A percentile compares a stretch with the other conserved stretches of the same genome.
Conservation (phyloP, 2,113 vertebrate genomes). For the human (Homo sapiens) region GRCh38 chr14:86088001-86088500, state of each 20-base stretch:
- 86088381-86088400: neutral
- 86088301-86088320: neutral
- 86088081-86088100: neutral
- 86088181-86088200: neutral
- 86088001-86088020: neutral
- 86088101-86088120: neutral
- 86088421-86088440: too few species aligned
- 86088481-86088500: neutral
- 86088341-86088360: neutral
- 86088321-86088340: neutral
- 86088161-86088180: neutral
- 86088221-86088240: neutral
- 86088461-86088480: neutral
- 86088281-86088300: neutral
- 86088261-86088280: neutral
- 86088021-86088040: neutral
- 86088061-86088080: neutral
- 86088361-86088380: neutral
- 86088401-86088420: neutral
- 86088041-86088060: neutral
- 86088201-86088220: neutral
- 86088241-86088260: neutral
- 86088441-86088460: neutral
- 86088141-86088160: neutral
- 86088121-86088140: fast-evolving